Percentiles rank a stretch among this genome's conserved stretches.
phyloP scores from a whole-genome alignment of 2,888 invertebrate species.

The Pandemis corylana region DNA sequence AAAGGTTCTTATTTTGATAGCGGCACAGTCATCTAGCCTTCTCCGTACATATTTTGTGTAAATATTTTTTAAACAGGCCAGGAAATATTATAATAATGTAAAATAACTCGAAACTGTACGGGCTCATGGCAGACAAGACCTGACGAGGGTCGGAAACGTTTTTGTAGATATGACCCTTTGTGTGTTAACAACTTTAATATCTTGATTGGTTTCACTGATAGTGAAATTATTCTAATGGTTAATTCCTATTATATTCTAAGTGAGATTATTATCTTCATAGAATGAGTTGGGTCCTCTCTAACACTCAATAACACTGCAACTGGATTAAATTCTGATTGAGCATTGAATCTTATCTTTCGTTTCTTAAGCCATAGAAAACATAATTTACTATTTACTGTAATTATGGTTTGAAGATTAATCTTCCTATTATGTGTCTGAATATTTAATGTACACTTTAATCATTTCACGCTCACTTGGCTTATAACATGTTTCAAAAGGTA shows the following conservation, averaged over 20 bases:
- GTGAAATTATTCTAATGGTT: constrained; percentile 19
- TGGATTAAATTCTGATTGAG: constrained; percentile 7
- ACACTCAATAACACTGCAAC: neutral
- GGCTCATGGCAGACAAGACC: constrained; percentile 2
- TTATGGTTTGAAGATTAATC: constrained; percentile 3
- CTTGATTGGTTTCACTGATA: constrained; percentile 15
- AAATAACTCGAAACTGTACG: constrained; percentile 19
- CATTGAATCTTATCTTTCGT: constrained; percentile 7
- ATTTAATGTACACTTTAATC: neutral
- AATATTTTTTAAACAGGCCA: neutral
- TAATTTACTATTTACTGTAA: neutral
- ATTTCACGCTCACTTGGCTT: neutral
- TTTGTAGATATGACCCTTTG: constrained; percentile 28
- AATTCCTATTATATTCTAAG: constrained; percentile 9
- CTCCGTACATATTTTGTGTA: neutral
- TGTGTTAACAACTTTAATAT: constrained; percentile 32
- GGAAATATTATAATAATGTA: neutral
- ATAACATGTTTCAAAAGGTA: too few species aligned
- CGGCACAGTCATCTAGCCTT: too few species aligned
- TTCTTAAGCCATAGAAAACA: neutral
- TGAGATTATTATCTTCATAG: constrained; percentile 6
- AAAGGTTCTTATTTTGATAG: neutral
- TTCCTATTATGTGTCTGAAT: neutral
- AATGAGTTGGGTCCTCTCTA: constrained; percentile 9
- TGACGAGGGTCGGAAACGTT: constrained; percentile 25